Conservation (phyloP, 2,113 vertebrate species). For the Oxygymnocypris stewartii region DNA sequence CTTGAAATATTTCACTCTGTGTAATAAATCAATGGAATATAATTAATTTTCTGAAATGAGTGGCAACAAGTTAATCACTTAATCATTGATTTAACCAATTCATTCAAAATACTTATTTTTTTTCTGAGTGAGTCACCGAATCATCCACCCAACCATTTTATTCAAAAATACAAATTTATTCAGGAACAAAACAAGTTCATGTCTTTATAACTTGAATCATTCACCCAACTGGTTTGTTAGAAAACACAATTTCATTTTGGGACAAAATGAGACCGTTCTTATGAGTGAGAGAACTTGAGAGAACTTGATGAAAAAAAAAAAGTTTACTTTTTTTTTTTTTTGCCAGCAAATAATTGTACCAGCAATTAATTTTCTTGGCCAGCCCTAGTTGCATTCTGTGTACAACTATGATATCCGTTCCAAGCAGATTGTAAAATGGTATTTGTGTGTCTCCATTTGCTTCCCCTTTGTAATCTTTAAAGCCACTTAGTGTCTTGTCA, state of each 20-base stretch:
- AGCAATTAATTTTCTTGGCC: background rate
- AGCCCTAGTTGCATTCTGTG: background rate
- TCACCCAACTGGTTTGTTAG: too few species aligned
- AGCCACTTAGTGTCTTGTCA: slow-evolving; percentile 54
- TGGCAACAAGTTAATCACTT: background rate
- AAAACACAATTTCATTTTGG: too few species aligned
- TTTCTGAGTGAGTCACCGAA: background rate
- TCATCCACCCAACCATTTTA: background rate
- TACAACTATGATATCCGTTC: slow-evolving; percentile 12
- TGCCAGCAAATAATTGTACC: too few species aligned
- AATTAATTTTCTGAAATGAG: background rate
- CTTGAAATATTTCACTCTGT: too few species aligned
- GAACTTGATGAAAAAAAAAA: too few species aligned
- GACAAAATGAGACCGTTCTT: too few species aligned
- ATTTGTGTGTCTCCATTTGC: slow-evolving; percentile 31
- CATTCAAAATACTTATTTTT: background rate
- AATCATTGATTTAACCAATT: background rate
- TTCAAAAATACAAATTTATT: background rate
- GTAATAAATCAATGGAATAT: too few species aligned
- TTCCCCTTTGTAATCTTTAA: slow-evolving; percentile 50
- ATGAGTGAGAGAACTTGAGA: too few species aligned
- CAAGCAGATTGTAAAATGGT: background rate
- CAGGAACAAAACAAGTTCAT: background rate
- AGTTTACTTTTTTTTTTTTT: too few species aligned
- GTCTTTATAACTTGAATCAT: too few species aligned